Evolutionary conservation across 2,888 invertebrate genomes (phyloP).

Genomic region (Sesia bembeciformis): DNA sequence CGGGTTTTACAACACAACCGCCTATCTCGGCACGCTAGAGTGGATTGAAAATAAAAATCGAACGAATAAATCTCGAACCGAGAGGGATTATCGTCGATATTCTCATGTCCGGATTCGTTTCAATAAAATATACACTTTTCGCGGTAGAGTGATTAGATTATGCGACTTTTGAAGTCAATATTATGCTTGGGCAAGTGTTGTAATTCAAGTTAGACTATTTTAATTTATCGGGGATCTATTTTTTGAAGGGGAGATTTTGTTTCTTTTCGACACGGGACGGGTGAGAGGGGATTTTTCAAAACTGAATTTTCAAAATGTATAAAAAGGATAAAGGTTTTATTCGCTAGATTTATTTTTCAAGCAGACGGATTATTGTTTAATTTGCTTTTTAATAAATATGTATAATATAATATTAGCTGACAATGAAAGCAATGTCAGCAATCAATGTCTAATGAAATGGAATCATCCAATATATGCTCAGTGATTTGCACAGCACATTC

Average conservation of each 20-base stretch:
- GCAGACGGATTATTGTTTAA: no score
- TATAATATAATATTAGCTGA: no score
- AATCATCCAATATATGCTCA: no score
- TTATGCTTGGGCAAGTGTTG: background rate
- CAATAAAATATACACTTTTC: background rate
- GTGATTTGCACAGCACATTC: no score
- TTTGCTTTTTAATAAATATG: no score
- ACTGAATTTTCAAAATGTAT: no score
- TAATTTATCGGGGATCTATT: background rate
- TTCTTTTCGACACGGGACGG: background rate
- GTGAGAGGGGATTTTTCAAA: no score
- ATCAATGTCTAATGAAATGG: no score
- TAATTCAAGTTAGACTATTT: background rate
- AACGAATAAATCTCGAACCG: conserved; percentile 25
- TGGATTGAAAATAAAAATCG: conserved; percentile 33
- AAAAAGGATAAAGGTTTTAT: no score
- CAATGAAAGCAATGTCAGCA: no score
- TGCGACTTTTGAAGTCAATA: background rate
- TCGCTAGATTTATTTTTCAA: no score
- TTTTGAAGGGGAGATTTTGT: background rate
- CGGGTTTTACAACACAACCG: conserved; percentile 1
- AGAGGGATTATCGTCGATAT: conserved; percentile 7
- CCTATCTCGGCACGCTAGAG: conserved; percentile 15
- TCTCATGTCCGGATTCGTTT: background rate
- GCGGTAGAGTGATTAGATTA: background rate